Base-by-base conservation (phyloP, 1,140 invertebrate species). In the Euwallacea similis region DNA sequence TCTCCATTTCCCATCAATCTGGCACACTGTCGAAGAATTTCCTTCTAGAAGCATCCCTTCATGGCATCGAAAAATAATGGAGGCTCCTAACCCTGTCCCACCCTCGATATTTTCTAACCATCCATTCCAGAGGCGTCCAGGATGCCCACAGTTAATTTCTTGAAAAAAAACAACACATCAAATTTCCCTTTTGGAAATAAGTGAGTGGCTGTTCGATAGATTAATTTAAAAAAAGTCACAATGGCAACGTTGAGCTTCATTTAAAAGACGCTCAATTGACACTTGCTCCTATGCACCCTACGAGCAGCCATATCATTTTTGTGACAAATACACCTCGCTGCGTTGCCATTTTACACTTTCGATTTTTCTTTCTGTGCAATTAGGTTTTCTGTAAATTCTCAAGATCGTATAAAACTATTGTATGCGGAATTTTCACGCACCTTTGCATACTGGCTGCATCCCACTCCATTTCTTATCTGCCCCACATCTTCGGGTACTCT, bases 111-210 rank as follows among this genome's bases (percentile, higher is more conserved):
- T 96, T 82, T 98, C 95, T 66, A 98, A 86, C 91, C 95, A 98
- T 7, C 97, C 97, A 80, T 98, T 98, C 85, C 93, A 94, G 0
- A 98, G 85, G 16, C 89, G 86, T 6, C 94, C 94, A 0, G 95
- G 94, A 75, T 91, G 88, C 2, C 94, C 93, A 81, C 97, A 99
- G 83, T 97, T 93, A 77, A 98, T 98, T 84, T 98, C 97, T 92
- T 79, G 21, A 33, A 33, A 33, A 33, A 33, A 33, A 13, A 42
- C n/a, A 60, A 69, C 11, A 82, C 16, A 6, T n/a, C 42, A n/a
- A 54, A 53, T n/a, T 11, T 0, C 50, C 50, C 6, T 15, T n/a
- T n/a, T 9, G 6, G 47, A 13, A 50, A 13, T 11, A 53, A 53
- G 6, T 9, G 15, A 15, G 50, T 6, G 50, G 50, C 6, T 6